Percentiles rank a stretch among this genome's conserved stretches.
Conservation (phyloP, 2,797 vertebrate genomes). For the Lutjanus argentimaculatus region DNA sequence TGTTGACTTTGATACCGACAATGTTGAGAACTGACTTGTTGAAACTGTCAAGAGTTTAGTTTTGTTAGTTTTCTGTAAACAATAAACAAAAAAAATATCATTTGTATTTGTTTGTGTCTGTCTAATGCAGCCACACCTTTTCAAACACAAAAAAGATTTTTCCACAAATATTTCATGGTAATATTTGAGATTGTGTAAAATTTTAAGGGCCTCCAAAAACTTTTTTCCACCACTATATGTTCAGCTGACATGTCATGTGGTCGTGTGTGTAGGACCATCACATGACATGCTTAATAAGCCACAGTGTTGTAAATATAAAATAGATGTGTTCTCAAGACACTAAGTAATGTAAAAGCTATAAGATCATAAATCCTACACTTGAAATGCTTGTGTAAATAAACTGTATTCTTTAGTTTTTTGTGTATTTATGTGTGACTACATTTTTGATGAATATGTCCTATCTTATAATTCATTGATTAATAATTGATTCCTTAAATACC, state of each 20-base stretch:
- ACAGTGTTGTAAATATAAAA: conserved; percentile 3
- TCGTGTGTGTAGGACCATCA: conserved; percentile 1
- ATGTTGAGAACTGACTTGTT: too few relatives aligned
- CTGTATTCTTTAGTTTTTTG: neutral
- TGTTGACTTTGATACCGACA: too few relatives aligned
- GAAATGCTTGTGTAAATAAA: neutral
- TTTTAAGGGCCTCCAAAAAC: too few relatives aligned
- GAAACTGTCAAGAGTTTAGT: too few relatives aligned
- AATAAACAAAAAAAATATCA: too few relatives aligned
- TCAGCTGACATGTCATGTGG: conserved; percentile 12
- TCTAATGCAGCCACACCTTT: too few relatives aligned
- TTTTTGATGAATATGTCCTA: neutral
- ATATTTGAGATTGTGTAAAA: too few relatives aligned
- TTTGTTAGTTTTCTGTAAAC: too few relatives aligned
- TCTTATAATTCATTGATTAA: neutral
- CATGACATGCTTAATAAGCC: conserved; percentile 10
- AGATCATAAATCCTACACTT: conserved; percentile 6
- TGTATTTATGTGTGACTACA: conserved; percentile 1
- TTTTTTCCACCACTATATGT: too few relatives aligned
- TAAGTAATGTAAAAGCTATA: conserved; percentile 3
- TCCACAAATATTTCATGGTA: too few relatives aligned
- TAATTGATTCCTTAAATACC: neutral
- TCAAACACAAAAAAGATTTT: too few relatives aligned
- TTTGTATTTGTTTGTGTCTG: too few relatives aligned
- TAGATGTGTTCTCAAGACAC: neutral